Base-by-base conservation (phyloP, 2,113 vertebrate species). In the Panurus biarmicus region DNA sequence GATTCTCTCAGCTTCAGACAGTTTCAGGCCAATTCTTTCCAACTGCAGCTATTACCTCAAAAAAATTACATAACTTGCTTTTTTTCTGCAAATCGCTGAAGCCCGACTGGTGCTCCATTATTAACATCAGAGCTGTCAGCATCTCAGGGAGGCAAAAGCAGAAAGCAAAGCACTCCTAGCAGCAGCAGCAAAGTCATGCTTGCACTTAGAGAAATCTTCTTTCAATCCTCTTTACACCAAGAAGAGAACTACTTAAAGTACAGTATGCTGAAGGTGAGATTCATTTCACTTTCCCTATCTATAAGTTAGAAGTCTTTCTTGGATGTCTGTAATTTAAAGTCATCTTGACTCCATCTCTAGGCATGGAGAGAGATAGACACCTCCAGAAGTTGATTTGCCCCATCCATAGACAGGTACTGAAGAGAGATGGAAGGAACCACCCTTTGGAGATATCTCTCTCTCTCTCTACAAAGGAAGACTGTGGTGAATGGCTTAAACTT, bases 111-210 rank as follows among this genome's bases (percentile, higher is more conserved):
- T 80, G 86, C 86, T 95, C 92, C 94, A 81, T 96, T 97, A 96
- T 96, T 96, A 96, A 95, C 91, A 95, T 96, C 92, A 96, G 87
- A 94, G 64, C 93, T 96, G 95, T 96, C 96, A 97, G 85, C 72
- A 45, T 94, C 77, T 95, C 75, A 72, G 81, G 47, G 54, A 93
- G 48, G 81, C 74, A 96, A 60, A 44, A 89, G 90, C 91, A 97
- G 78, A 81, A 95, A 91, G 95, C 56, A 91, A 93, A 95, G 75
- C 56, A 38, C 81, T 97, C 91, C 77, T 87, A 93, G 94, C 47
- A 93, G 83, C 71, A 96, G 85, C 60, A 92, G 86, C 38, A 92
- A 89, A 96, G 93, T 87, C 87, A 77, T 61, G 40, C 77, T 91
- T 89, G 38, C 90, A 81, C 66, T 93, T 89, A 79, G 56, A 94